A percentile compares a stretch with the other conserved stretches of the same genome.
Conservation (phyloP, 2,113 vertebrate species). For the Rattus rattus region DNA sequence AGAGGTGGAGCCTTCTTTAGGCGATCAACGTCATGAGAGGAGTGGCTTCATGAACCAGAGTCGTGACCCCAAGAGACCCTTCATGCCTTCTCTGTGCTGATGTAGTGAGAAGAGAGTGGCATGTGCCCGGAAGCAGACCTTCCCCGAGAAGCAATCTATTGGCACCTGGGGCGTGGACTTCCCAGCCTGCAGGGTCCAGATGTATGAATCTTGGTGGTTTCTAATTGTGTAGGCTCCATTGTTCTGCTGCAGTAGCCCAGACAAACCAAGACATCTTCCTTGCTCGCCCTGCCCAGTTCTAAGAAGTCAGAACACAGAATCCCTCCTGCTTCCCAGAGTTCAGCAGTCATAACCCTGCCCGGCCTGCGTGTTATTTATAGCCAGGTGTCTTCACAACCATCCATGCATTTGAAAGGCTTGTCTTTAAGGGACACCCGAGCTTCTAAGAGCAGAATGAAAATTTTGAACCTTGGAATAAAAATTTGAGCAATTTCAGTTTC, state of each 20-base stretch:
- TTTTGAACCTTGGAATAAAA: not conserved
- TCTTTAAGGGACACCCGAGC: not conserved
- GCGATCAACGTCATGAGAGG: not conserved
- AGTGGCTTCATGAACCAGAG: not conserved
- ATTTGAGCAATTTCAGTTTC: not conserved
- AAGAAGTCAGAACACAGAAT: not conserved
- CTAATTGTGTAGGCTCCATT: not conserved
- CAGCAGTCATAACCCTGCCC: not conserved
- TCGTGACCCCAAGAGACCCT: rapidly evolving
- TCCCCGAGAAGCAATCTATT: too few relatives aligned
- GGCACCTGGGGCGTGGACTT: not conserved
- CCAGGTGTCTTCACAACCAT: not conserved
- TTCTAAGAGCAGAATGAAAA: not conserved
- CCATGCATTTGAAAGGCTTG: not conserved
- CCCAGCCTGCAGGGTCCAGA: not conserved
- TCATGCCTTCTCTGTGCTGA: not conserved
- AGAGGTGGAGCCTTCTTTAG: not conserved
- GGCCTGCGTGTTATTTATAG: not conserved
- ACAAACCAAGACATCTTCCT: not conserved
- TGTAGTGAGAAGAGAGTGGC: too few relatives aligned
- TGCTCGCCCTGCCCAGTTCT: not conserved
- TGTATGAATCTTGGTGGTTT: not conserved
- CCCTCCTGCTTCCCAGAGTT: not conserved
- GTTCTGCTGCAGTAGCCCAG: not conserved
- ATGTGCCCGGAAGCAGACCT: not conserved